These are phyloP conservation scores for Picathartes gymnocephalus DNA, from an alignment of 2,113 vertebrate genomes.

Conservation along the genomic window DNA sequence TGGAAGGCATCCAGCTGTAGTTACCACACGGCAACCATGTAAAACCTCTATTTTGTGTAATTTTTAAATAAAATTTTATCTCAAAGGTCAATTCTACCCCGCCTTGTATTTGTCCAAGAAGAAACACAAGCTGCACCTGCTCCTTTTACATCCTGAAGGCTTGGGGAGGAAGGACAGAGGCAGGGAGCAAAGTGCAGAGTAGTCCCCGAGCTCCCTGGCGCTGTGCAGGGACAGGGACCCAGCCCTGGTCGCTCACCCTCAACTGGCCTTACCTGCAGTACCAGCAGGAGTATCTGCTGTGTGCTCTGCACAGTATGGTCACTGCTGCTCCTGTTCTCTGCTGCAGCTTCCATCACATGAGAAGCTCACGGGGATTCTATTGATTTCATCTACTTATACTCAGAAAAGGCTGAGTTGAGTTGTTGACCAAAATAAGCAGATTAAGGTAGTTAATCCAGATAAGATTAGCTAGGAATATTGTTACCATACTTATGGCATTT, in stretches of 20 bases:
- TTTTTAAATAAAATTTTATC: constrained; percentile 70
- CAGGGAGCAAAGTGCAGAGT: not conserved
- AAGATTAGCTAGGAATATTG: not conserved
- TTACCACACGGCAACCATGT: constrained; percentile 43
- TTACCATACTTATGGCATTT: not conserved
- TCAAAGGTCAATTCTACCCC: constrained; percentile 1
- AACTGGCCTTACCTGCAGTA: not conserved
- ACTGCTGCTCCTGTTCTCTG: not conserved
- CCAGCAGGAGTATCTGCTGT: not conserved
- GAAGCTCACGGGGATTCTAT: not conserved
- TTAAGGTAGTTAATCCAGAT: constrained; percentile 18
- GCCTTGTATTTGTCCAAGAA: not conserved
- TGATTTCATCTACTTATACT: constrained; percentile 21
- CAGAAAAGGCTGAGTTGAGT: constrained; percentile 1
- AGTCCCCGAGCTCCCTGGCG: not conserved
- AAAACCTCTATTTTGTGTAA: constrained; percentile 73
- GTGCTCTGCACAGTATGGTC: rapidly evolving
- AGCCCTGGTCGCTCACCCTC: not conserved
- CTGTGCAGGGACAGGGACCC: not conserved
- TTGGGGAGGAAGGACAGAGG: not conserved
- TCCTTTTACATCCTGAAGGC: not conserved
- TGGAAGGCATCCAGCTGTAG: constrained; percentile 33
- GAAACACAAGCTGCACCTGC: not conserved
- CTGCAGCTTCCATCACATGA: not conserved
- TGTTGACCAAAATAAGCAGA: constrained; percentile 37